These are phyloP conservation scores for Cybosia mesomella DNA, from an alignment of 2,888 invertebrate species.

Conservation along the genomic window DNA sequence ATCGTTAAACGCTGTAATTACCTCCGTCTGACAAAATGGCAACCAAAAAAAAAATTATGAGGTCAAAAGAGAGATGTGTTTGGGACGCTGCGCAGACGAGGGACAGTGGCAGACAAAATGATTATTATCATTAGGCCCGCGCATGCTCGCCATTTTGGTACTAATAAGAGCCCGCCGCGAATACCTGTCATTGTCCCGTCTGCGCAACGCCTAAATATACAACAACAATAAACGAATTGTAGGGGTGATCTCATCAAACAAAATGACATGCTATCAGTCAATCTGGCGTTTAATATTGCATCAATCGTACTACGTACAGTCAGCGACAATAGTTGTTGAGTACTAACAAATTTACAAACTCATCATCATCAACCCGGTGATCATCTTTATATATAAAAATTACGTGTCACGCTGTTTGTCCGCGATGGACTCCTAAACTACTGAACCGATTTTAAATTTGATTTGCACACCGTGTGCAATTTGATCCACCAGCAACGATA, in stretches of 20 bases:
- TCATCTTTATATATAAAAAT: too few species aligned
- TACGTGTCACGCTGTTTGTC: too few species aligned
- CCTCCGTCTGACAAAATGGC: slow-evolving; percentile 3
- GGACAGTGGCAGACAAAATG: neutral
- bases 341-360: neutral
- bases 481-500: too few species aligned
- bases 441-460: too few species aligned
- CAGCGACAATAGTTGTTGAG: neutral
- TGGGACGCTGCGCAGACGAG: neutral
- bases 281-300: neutral
- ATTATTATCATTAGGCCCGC: too few species aligned
- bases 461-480: too few species aligned
- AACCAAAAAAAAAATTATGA: slow-evolving; percentile 2
- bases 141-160: too few species aligned
- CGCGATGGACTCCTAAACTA: too few species aligned
- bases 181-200: too few species aligned
- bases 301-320: slow-evolving; percentile 14
- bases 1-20: slow-evolving; percentile 1
- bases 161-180: neutral
- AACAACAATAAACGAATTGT: neutral
- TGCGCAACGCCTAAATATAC: neutral
- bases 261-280: slow-evolving; percentile 14
- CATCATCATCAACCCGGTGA: too few species aligned
- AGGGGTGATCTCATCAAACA: neutral
- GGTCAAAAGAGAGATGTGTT: neutral